Evolutionary conservation across 2,888 invertebrate genomes (phyloP).

Genomic region (Plebejus anna): DNA sequence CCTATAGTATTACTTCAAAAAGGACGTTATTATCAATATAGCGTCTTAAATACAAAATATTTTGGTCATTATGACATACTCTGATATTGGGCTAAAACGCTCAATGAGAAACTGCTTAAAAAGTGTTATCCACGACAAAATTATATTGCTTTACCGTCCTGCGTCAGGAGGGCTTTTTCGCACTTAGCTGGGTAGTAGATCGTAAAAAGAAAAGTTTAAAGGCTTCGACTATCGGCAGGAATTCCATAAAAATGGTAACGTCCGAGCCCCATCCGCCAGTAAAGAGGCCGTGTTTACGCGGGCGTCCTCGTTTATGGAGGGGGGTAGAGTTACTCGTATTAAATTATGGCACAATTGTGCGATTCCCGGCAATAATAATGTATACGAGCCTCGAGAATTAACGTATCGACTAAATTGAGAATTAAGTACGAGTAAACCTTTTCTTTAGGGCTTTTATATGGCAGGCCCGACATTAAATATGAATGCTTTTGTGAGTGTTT

Average conservation of each 20-base stretch:
- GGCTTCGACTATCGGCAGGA: background rate
- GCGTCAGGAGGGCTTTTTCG: background rate
- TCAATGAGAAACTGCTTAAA: background rate
- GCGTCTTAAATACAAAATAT: too few relatives aligned
- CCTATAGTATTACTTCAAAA: too few relatives aligned
- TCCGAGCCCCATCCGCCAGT: background rate
- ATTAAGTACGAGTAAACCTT: slow-evolving; percentile 7
- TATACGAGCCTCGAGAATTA: slow-evolving; percentile 15
- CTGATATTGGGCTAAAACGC: background rate
- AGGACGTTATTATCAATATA: too few relatives aligned
- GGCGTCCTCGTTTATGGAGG: slow-evolving; percentile 2
- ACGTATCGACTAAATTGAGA: background rate
- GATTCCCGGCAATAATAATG: slow-evolving; percentile 2
- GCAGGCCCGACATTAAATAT: background rate
- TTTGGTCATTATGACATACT: background rate
- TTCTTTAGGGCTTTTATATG: slow-evolving; percentile 16
- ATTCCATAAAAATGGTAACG: slow-evolving; percentile 14
- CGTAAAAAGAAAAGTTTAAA: slow-evolving; percentile 11
- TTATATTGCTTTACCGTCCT: background rate
- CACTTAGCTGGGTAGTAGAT: background rate
- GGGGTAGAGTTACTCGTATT: slow-evolving; percentile 1
- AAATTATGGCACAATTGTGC: background rate
- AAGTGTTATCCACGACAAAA: background rate
- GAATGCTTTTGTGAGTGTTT: slow-evolving; percentile 7
- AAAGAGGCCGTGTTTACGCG: slow-evolving; percentile 20